These are phyloP conservation scores for Thalassoma bifasciatum DNA, from an alignment of 2,113 vertebrate genomes.

Conservation along the genomic window DNA sequence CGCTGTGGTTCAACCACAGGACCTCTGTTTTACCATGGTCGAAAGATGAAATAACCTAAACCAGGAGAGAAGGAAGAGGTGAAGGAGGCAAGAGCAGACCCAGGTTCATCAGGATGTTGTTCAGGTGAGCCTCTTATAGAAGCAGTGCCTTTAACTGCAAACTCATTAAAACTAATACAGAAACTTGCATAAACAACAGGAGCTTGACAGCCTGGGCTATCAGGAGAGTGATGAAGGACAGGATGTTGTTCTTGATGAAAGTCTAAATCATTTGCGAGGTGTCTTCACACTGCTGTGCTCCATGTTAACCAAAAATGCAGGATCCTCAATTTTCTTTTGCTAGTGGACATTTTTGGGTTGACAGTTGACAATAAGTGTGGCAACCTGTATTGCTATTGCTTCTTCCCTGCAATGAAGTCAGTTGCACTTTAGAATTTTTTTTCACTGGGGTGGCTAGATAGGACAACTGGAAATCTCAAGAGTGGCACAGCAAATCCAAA, in stretches of 20 bases:
- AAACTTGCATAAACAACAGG: slow-evolving; percentile 70
- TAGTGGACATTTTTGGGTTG: too few relatives aligned
- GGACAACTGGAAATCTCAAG: too few relatives aligned
- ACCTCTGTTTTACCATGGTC: slow-evolving; percentile 24
- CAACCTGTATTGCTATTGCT: too few relatives aligned
- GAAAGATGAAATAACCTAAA: slow-evolving; percentile 81
- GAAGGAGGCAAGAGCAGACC: slow-evolving; percentile 77
- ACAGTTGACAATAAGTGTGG: too few relatives aligned
- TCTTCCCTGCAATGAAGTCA: too few relatives aligned
- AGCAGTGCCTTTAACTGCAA: slow-evolving; percentile 80
- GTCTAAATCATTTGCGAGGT: slow-evolving; percentile 77
- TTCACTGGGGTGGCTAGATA: too few relatives aligned
- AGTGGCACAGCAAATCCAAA: too few relatives aligned
- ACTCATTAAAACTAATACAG: slow-evolving; percentile 75
- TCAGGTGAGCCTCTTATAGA: slow-evolving; percentile 85
- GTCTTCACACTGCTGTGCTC: not conserved
- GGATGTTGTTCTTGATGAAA: slow-evolving; percentile 74
- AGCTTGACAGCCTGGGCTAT: slow-evolving; percentile 75
- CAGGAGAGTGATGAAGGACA: slow-evolving; percentile 78
- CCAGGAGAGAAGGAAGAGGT: slow-evolving; percentile 72
- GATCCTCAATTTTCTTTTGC: not conserved
- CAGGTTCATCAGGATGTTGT: slow-evolving; percentile 85
- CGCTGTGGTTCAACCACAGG: not conserved
- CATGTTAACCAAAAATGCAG: slow-evolving; percentile 18
- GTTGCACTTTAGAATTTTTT: too few relatives aligned